These are phyloP conservation scores for Drepanosiphum platanoidis DNA, from an alignment of 2,888 invertebrate species.

Conservation along the genomic window DNA sequence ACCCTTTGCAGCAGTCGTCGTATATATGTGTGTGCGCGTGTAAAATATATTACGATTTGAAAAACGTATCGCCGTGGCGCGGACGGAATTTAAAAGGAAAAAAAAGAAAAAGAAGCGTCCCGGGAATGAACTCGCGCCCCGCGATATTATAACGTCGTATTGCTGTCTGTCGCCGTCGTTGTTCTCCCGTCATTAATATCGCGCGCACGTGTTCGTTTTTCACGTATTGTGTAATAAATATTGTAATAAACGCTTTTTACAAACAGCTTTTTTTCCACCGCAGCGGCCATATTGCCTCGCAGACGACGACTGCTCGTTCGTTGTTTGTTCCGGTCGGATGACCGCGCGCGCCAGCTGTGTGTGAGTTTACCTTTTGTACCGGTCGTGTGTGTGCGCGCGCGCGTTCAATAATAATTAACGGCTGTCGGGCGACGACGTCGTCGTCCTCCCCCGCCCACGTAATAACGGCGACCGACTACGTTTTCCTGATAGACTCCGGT, in stretches of 20 bases:
- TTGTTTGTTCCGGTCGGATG: conserved; percentile 48
- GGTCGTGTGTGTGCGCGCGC: too few relatives aligned
- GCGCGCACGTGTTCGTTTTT: neutral
- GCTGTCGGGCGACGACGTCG: neutral
- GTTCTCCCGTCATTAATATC: too few relatives aligned
- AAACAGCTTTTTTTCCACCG: conserved; percentile 28
- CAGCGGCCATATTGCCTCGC: neutral
- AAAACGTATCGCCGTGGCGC: too few relatives aligned
- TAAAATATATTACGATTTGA: too few relatives aligned
- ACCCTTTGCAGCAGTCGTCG: too few relatives aligned
- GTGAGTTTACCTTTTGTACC: neutral
- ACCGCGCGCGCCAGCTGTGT: conserved; percentile 55
- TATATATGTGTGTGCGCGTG: too few relatives aligned
- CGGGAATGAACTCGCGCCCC: too few relatives aligned
- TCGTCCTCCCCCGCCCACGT: neutral
- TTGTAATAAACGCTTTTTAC: neutral
- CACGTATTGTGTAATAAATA: neutral
- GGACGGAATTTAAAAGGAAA: too few relatives aligned
- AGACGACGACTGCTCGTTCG: neutral
- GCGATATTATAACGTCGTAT: neutral
- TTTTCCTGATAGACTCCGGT: too few relatives aligned
- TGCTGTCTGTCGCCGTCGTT: neutral
- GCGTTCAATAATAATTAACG: conserved; percentile 2
- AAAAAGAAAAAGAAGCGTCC: too few relatives aligned
- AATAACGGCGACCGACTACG: neutral